Evolutionary conservation across 1,140 invertebrate genomes (phyloP).

Genomic region (Rhyacophila brunnea): DNA sequence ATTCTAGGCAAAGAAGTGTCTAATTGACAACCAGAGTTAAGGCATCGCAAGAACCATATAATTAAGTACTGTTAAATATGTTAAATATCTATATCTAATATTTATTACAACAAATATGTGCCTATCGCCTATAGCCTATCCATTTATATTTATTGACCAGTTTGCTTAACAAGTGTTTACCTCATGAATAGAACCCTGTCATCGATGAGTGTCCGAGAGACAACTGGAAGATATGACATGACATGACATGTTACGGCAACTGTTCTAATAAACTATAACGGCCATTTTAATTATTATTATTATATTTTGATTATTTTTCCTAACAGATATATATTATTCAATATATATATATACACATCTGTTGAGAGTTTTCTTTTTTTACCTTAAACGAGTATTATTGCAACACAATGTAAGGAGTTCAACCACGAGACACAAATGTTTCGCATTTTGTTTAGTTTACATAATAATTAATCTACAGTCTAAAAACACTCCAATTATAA

Average conservation of each 20-base stretch:
- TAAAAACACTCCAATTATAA: slow-evolving; percentile 57
- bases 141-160: slow-evolving; percentile 35
- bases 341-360: neutral
- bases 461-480: slow-evolving; percentile 43
- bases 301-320: slow-evolving; percentile 2
- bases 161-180: slow-evolving; percentile 31
- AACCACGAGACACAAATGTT: slow-evolving; percentile 48
- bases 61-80: slow-evolving; percentile 58
- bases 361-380: too few relatives aligned
- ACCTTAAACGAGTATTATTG: slow-evolving; percentile 50
- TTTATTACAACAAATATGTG: slow-evolving; percentile 48
- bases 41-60: slow-evolving; percentile 57
- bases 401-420: slow-evolving; percentile 41
- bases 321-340: neutral
- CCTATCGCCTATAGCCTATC: slow-evolving; percentile 52
- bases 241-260: slow-evolving; percentile 6
- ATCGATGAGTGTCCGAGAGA: slow-evolving; percentile 7
- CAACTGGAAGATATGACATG: slow-evolving; percentile 28
- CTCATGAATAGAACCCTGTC: slow-evolving; percentile 31
- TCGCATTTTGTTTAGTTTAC: slow-evolving; percentile 36
- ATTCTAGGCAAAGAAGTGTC: slow-evolving; percentile 56
- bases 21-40: slow-evolving; percentile 61
- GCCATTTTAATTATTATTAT: neutral
- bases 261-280: neutral
- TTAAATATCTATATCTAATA: slow-evolving; percentile 56